phyloP scores from a whole-genome alignment of 1,140 invertebrate species.

The Dendrolimus kikuchii region DNA sequence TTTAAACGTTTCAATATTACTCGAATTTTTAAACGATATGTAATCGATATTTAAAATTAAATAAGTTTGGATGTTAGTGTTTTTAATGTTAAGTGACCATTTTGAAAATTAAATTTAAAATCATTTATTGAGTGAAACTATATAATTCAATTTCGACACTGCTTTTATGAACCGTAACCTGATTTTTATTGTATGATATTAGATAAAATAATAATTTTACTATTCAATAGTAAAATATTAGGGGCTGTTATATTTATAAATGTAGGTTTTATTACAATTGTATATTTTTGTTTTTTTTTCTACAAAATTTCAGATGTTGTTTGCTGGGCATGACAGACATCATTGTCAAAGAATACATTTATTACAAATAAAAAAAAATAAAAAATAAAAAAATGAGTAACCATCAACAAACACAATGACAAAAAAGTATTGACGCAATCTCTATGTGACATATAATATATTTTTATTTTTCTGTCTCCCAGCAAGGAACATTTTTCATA shows the following conservation, averaged over 20 bases:
- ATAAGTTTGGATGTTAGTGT: constrained; percentile 16
- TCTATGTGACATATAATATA: neutral
- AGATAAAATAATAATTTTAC: constrained; percentile 46
- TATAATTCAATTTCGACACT: constrained; percentile 25
- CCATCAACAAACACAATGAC: too few relatives aligned
- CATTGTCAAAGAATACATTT: neutral
- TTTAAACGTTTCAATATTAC: constrained; percentile 20
- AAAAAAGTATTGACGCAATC: too few relatives aligned
- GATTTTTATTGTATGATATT: constrained; percentile 41
- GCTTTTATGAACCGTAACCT: constrained; percentile 34
- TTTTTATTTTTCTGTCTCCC: neutral
- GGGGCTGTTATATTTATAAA: constrained; percentile 64
- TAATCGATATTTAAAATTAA: constrained; percentile 20
- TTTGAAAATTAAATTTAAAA: too few relatives aligned
- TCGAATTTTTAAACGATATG: constrained; percentile 24
- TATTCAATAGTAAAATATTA: constrained; percentile 62
- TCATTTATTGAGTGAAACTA: too few relatives aligned
- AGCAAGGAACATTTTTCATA: too few relatives aligned
- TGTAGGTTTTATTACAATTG: constrained; percentile 44
- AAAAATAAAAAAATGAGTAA: neutral
- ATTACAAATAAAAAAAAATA: neutral
- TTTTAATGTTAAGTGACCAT: constrained; percentile 3
- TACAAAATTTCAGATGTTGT: constrained; percentile 1
- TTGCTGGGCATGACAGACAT: neutral
- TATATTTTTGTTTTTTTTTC: constrained; percentile 58